Percentiles rank a stretch among this genome's conserved stretches.
Conservation (phyloP, 2,113 vertebrate genomes). For the Physeter macrocephalus region DNA sequence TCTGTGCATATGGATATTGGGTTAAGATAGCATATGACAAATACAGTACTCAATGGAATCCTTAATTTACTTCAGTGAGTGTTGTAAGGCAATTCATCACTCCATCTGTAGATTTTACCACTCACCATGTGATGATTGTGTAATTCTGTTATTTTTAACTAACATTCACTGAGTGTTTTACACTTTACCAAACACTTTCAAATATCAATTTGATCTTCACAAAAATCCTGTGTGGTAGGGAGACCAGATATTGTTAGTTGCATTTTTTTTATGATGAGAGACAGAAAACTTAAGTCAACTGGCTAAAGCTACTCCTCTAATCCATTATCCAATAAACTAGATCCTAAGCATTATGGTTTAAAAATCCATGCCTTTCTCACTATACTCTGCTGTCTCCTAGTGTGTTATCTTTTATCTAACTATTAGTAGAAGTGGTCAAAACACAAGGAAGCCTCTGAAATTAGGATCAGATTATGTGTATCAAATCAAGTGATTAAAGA, state of each 20-base stretch:
- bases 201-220: not conserved
- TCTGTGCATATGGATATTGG: not conserved
- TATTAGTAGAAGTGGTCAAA: constrained; percentile 7
- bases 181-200: constrained; percentile 7
- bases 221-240: not conserved
- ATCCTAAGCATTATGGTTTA: not conserved
- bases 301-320: not conserved
- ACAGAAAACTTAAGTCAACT: constrained; percentile 7
- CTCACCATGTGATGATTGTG: not conserved
- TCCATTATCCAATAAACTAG: not conserved
- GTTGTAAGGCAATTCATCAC: constrained; percentile 15
- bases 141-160: constrained; percentile 31
- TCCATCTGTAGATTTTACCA: constrained; percentile 8
- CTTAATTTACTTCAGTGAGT: not conserved
- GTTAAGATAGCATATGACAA: constrained; percentile 7
- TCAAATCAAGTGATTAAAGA: not conserved
- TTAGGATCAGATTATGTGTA: not conserved
- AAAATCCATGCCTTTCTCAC: not conserved
- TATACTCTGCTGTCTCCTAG: not conserved
- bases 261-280: not conserved
- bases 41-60: not conserved
- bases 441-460: constrained; percentile 17
- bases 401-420: not conserved
- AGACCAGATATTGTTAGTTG: not conserved
- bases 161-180: not conserved